These are phyloP conservation scores for Sarcophaga bullata DNA, from an alignment of 1,140 invertebrate species.

Conservation along the genomic window DNA sequence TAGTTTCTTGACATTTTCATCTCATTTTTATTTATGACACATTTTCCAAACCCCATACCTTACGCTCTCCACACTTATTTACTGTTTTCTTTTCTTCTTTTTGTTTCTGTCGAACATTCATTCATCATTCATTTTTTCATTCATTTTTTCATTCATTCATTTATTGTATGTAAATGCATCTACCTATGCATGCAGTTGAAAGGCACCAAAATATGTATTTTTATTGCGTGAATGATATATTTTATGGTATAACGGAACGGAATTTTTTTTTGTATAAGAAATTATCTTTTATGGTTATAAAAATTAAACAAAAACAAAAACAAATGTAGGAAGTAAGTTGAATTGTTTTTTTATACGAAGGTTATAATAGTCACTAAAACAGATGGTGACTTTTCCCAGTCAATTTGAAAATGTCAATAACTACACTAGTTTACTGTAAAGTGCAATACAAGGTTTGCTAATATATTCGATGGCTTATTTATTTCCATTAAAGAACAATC, in stretches of 20 bases:
- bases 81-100: too few species aligned
- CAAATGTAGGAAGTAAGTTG: neutral
- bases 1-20: constrained; percentile 11
- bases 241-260: neutral
- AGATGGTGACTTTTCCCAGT: neutral
- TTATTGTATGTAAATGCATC: too few species aligned
- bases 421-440: too few species aligned
- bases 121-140: too few species aligned
- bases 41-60: neutral
- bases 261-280: neutral
- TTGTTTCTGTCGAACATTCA: too few species aligned
- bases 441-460: too few species aligned
- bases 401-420: neutral
- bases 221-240: constrained; percentile 1
- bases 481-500: too few species aligned
- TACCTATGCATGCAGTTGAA: too few species aligned
- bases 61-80: neutral
- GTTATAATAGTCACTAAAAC: neutral
- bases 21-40: neutral
- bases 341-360: too few species aligned
- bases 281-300: neutral
- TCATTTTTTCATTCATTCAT: too few species aligned
- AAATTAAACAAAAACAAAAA: neutral
- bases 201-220: neutral
- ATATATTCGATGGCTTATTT: too few species aligned